phyloP scores from a whole-genome alignment of 2,797 vertebrate genomes.

The Taeniopygia guttata region DNA sequence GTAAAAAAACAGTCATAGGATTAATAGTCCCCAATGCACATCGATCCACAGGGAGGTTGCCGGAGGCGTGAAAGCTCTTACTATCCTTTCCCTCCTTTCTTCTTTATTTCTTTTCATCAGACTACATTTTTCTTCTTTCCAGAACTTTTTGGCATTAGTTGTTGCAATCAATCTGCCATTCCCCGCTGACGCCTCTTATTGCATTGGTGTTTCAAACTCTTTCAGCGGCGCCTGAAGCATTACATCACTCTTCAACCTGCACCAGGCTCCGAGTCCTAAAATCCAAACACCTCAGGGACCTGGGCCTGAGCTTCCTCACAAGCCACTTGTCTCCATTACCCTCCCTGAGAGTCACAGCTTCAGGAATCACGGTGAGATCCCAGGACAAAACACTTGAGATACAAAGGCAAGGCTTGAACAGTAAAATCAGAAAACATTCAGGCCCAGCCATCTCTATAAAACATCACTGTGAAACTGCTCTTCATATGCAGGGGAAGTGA shows the following conservation, averaged over 20 bases:
- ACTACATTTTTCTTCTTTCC: neutral
- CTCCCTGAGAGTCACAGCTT: neutral
- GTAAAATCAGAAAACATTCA: neutral
- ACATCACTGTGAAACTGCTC: neutral
- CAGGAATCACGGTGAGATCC: neutral
- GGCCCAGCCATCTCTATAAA: neutral
- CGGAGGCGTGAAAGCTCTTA: neutral
- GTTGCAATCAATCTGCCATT: slow-evolving; percentile 21
- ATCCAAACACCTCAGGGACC: neutral
- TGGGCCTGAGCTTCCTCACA: neutral
- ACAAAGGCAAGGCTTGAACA: neutral
- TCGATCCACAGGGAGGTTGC: neutral
- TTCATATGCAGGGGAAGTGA: neutral
- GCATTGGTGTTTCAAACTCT: slow-evolving; percentile 9
- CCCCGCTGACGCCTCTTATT: neutral
- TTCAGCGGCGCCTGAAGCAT: neutral
- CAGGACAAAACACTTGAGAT: neutral
- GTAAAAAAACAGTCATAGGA: neutral
- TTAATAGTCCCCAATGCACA: neutral
- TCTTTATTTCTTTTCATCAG: neutral
- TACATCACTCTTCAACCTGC: neutral
- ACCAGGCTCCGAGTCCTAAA: neutral
- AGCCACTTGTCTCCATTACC: neutral
- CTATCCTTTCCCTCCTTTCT: neutral
- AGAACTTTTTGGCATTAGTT: slow-evolving; percentile 3